Evolutionary conservation across 2,797 vertebrate species (phyloP).

Genomic region (Schizopygopsis pylzovi): DNA sequence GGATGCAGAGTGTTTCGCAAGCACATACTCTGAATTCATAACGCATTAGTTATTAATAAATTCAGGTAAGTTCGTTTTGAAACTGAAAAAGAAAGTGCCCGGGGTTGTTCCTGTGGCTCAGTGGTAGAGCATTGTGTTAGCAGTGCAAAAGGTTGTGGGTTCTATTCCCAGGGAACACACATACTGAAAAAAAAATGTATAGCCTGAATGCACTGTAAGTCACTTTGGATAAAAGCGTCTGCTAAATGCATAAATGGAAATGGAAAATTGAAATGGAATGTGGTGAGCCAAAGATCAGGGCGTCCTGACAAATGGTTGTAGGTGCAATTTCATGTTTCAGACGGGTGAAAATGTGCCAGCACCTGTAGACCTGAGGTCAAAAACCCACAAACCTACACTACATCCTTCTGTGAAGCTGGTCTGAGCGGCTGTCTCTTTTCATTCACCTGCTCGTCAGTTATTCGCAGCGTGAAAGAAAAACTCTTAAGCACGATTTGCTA

Average conservation of each 20-base stretch:
- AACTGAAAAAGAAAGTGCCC: background rate
- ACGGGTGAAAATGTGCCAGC: background rate
- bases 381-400: background rate
- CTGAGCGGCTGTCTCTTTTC: background rate
- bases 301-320: background rate
- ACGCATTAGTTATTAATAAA: constrained; percentile 25
- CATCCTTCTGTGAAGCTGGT: background rate
- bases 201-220: too few species aligned
- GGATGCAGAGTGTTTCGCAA: constrained; percentile 31
- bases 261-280: background rate
- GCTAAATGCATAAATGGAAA: too few species aligned
- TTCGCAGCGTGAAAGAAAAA: background rate
- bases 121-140: too few species aligned
- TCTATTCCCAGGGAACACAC: too few species aligned
- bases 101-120: background rate
- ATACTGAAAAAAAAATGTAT: too few species aligned
- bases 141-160: too few species aligned
- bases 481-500: constrained; percentile 6
- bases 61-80: background rate
- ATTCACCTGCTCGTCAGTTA: constrained; percentile 10
- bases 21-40: constrained; percentile 30
- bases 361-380: constrained; percentile 12
- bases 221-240: too few species aligned
- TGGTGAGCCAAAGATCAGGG: constrained; percentile 2
- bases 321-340: background rate